Base-by-base conservation (phyloP, 2,113 vertebrate species). In the Anthoscopus minutus region DNA sequence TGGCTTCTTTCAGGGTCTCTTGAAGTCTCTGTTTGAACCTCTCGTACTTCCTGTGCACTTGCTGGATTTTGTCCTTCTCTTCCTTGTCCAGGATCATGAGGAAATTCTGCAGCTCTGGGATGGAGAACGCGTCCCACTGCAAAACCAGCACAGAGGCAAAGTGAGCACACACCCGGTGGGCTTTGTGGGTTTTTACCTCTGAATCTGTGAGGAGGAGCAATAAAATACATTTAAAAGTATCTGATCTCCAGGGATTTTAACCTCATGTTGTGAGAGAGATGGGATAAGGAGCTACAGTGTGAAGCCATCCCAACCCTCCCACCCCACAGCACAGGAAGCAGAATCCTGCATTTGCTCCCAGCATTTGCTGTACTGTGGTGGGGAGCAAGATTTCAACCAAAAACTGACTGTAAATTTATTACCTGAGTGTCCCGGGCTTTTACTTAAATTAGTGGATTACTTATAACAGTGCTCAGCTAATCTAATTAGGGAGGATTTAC, bases 51-150 rank as follows among this genome's bases (percentile, higher is more conserved):
- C 98, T 98, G 83, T 98, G 96, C 87, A 99, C 98, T 79, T 98
- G 98, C 30, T 98, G 98, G 72, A 99, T 96, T 56, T 99, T 99
- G 73, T 99, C 99, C 15, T 97, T 96, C 92, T 99, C 99, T 78
- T 99, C 99, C 66, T 98, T 99, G 83, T 98, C 97, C 97, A 99
- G 97, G 93, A 99, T 99, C 12, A 98, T 97, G 93, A 99, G 94
- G 98, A 99, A 99, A 97, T 99, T 99, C 96, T 99, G 99, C 42
- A 99, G 98, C 97, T 99, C 99, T 0, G 99, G 99, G 87, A 99
- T 98, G 30, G 99, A 99, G 97, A 99, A 99, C 0, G 99, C 99
- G 3, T 99, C 98, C 99, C 99, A 99, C 99, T 99, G 98, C 56
- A 48, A 65, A 80, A 60, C 4, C 54, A 84, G 56, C 69, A 95